Conservation (phyloP, 2,888 invertebrate genomes). For the Unio pictorum region DNA sequence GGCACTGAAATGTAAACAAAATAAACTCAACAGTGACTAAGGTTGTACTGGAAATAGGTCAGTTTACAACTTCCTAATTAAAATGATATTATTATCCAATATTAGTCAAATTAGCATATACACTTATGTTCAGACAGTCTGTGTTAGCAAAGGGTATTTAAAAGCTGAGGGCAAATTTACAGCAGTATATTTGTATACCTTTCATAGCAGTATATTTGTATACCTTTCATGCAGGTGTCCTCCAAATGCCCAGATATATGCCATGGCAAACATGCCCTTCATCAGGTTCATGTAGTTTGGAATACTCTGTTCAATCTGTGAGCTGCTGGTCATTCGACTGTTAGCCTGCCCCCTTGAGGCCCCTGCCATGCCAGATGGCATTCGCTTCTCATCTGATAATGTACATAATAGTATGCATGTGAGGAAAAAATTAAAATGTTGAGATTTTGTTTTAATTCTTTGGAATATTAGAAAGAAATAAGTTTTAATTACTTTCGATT, state of each 20-base stretch:
- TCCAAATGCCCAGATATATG: constrained; percentile 70
- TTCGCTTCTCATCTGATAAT: constrained; percentile 30
- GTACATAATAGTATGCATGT: too few relatives aligned
- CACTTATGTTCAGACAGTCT: neutral
- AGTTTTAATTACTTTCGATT: too few relatives aligned
- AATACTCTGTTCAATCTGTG: constrained; percentile 59
- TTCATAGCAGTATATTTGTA: constrained; percentile 42
- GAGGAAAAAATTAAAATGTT: too few relatives aligned
- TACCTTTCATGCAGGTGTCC: constrained; percentile 68
- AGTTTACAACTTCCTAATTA: too few relatives aligned
- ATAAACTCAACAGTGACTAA: too few relatives aligned
- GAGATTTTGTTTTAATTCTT: too few relatives aligned
- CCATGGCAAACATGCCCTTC: constrained; percentile 66
- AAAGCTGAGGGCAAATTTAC: neutral
- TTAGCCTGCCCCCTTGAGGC: constrained; percentile 15
- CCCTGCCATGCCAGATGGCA: constrained; percentile 32
- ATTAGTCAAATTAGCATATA: too few relatives aligned
- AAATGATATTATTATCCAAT: too few relatives aligned
- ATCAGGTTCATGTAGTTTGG: constrained; percentile 63
- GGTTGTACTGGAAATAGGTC: too few relatives aligned
- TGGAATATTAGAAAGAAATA: too few relatives aligned
- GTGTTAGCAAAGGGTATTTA: neutral
- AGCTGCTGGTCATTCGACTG: constrained; percentile 58
- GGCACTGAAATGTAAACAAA: too few relatives aligned
- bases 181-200: constrained; percentile 41